Evolutionary conservation across 2,888 invertebrate species (phyloP), one percentile per base, ranked within the genome.

Genomic region (Cheilosia scutellata): DNA sequence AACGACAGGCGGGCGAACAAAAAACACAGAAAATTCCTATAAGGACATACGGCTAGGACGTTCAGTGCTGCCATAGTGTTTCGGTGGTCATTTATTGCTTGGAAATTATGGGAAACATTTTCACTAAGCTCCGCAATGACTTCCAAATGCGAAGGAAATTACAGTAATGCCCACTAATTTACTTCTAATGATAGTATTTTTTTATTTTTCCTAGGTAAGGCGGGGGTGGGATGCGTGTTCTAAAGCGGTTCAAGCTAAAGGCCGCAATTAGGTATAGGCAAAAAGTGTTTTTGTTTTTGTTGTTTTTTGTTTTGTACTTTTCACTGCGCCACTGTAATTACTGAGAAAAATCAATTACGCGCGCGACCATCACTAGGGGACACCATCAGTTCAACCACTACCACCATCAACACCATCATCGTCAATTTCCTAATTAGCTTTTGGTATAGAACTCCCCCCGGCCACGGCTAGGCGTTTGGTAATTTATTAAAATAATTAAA

Each of bases 131-230:
- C 77, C 72, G 68, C 82, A 82, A 86, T 82, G 86, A 86, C 86
- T 86, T 86, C 86, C 86, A 86, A 86, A 82, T 86, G 86, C 72
- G 82, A 82, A 76, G 86, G 86, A 86, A 86, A 86, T 86, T 80
- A 82, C 86, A 62, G 76, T 82, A 86, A 82, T 86, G 82, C 86
- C 77, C 82, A 86, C 86, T 86, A 86, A 86, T 86, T 86, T 86
- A 82, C 86, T 86, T 82, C 86, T 86, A 86, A 86, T 86, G 86
- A 82, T 86, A 86, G 86, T 86, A 82, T 82, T 86, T 77, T 76
- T 53, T n/a, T n/a, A n/a, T n/a, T n/a, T n/a, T 49, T 74, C 60
- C 68, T 62, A 44, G 62, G 60, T 51, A 33, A 33, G 27, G 16
- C 11, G 31, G 42, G 47, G 20, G 51, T 65, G 74, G 80, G 79